phyloP scores from a whole-genome alignment of 2,888 invertebrate genomes.

The Tipula vernalis region DNA sequence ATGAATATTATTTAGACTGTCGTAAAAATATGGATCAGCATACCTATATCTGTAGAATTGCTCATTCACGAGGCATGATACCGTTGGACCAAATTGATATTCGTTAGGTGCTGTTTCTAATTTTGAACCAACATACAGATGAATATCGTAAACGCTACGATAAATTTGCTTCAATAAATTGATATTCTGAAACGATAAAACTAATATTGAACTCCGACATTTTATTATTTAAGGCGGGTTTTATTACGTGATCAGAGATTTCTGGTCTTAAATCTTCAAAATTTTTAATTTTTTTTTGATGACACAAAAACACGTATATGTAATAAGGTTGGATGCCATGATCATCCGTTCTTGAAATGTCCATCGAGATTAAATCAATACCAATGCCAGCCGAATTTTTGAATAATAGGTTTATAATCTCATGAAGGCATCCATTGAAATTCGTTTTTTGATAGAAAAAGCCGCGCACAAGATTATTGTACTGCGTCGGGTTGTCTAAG shows the following conservation, averaged over 20 bases:
- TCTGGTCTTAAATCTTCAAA: neutral
- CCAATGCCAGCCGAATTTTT: neutral
- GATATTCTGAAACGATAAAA: neutral
- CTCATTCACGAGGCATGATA: neutral
- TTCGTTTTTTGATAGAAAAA: constrained; percentile 5
- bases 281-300: neutral
- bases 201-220: neutral
- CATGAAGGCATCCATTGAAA: neutral
- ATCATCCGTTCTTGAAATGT: neutral
- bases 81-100: constrained; percentile 6
- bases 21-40: neutral
- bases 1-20: neutral
- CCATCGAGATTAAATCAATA: neutral
- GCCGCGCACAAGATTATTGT: neutral
- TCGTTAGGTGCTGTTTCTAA: neutral
- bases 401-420: too few species aligned
- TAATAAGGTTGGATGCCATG: neutral
- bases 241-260: neutral
- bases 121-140: neutral
- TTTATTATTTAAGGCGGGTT: too few species aligned
- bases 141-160: neutral
- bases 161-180: neutral
- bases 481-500: neutral
- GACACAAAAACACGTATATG: neutral
- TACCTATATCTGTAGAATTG: neutral